Evolutionary conservation across 2,888 invertebrate genomes (phyloP), one percentile per base, ranked within the genome.

Genomic region (Noctua pronuba): DNA sequence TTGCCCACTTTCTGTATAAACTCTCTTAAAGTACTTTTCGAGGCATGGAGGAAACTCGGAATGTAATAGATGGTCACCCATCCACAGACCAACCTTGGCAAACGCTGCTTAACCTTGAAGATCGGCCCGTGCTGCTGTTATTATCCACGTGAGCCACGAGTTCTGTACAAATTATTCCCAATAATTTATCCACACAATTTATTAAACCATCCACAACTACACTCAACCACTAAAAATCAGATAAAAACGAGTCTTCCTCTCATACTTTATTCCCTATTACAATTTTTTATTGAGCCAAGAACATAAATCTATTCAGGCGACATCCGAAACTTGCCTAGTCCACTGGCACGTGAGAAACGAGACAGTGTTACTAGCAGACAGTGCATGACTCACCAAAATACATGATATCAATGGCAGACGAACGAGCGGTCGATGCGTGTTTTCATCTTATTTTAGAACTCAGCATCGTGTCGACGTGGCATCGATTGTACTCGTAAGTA

Each of bases 391-490:
- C 94, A 94, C 89, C 89, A 90, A 80, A 88, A 88, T 86, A 86
- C 82, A 79, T 66, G 80, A 83, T 89, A 92, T 92, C 93, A 92
- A 92, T 92, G 92, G 90, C 92, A 90, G 90, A 88, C 89, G 75
- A 85, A 84, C 84, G 78, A 88, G 78, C 84, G 87, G 62, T 31
- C 87, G 88, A 85, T 88, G 83, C 85, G 84, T 88, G 86, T 89
- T 89, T 88, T 82, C 83, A 85, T 91, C 91, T 92, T 93, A 92
- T 92, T 93, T 92, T 93, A 92, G 91, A 91, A 89, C 89, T 80
- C 84, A 62, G 80, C 76, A 84, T 80, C 81, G 81, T 79, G 84
- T 76, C 86, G 91, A 88, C 87, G 88, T 88, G 90, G 86, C 85
- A 88, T 88, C 88, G 80, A 84, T 86, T 86, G 84, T n/a, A n/a